Base-by-base conservation (phyloP, 2,797 vertebrate genomes). In the Crypturellus tataupa region DNA sequence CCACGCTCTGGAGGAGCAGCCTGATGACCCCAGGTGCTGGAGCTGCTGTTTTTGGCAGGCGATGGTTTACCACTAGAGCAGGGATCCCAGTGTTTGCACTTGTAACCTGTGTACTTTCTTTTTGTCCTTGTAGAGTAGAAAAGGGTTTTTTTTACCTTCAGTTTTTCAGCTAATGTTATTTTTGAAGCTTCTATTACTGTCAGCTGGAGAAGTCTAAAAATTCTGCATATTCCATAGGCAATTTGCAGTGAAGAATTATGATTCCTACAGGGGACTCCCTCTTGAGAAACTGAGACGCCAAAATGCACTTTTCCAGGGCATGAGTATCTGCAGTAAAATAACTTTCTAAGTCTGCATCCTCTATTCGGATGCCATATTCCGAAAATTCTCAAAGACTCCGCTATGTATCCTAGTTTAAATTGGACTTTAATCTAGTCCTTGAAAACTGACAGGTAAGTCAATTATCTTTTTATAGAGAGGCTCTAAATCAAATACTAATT, bases 401-500 rank as follows among this genome's bases (percentile, higher is more conserved):
- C 10, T 39, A 9, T 37, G 25, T 65, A 20, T 44, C 29, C 16
- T 37, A 64, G 25, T 72, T 91, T 53, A 64, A 69, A 39, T 33
- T 31, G n/a, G 51, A 47, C 39, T 92, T 91, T 18, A 65, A 75
- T 46, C 11, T 70, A 85, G 91, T 81, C 80, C 68, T 92, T 96
- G 85, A 85, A 88, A 95, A 53, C 53, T 33, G 69, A 37, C 19
- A 19, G 67, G n/a, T 91, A 93, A 93, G 78, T 76, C 47, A 90
- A 82, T 96, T 81, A 88, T 31, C 33, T 73, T 91, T 72, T 93
- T 88, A 51, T 86, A 55, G 82, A 82, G 85, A 77, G 49, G 64
- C 47, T 95, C 9, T 77, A 85, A 94, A 93, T 93, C 47, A 71
- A 56, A 59, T 94, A 49, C 47, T 24, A 49, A 49, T 49, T 44